These are phyloP conservation scores for Diarsia dahlii DNA, from an alignment of 2,888 invertebrate species.

Conservation along the genomic window DNA sequence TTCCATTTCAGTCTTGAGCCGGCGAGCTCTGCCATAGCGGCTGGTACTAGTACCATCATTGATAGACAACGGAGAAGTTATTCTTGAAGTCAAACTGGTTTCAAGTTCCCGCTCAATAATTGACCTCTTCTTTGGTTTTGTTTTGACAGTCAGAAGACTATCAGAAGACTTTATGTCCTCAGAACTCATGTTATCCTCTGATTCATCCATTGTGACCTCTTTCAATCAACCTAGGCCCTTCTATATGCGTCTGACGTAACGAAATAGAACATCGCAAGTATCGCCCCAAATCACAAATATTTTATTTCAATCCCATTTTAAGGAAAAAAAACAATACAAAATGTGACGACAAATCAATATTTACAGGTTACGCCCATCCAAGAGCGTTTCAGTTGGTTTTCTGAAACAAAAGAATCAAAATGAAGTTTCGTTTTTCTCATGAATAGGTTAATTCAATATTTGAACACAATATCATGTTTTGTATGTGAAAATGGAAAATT, in stretches of 20 bases:
- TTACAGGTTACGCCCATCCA: constrained; percentile 70
- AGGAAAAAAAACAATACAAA: constrained; percentile 67
- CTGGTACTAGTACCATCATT: constrained; percentile 84
- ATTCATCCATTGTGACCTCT: constrained; percentile 81
- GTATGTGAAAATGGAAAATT: constrained; percentile 50
- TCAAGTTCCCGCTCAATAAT: constrained; percentile 86
- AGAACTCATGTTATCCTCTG: constrained; percentile 80
- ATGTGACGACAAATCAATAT: constrained; percentile 67
- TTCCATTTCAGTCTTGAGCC: constrained; percentile 87
- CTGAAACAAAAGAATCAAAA: constrained; percentile 89
- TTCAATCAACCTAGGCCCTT: constrained; percentile 54
- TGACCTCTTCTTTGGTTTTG: constrained; percentile 85
- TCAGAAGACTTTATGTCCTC: constrained; percentile 74
- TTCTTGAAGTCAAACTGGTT: constrained; percentile 83
- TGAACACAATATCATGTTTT: constrained; percentile 69
- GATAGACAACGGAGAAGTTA: constrained; percentile 80
- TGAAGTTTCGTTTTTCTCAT: constrained; percentile 83
- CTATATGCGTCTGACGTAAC: constrained; percentile 74
- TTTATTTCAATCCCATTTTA: constrained; percentile 65
- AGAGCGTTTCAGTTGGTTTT: constrained; percentile 68
- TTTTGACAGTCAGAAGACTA: constrained; percentile 69
- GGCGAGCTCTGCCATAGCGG: constrained; percentile 91
- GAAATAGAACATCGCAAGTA: constrained; percentile 70
- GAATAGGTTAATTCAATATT: constrained; percentile 85
- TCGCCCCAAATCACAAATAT: constrained; percentile 62